These are phyloP conservation scores for Ivindomyrus marchei DNA, from an alignment of 2,113 vertebrate genomes.

Conservation along the genomic window DNA sequence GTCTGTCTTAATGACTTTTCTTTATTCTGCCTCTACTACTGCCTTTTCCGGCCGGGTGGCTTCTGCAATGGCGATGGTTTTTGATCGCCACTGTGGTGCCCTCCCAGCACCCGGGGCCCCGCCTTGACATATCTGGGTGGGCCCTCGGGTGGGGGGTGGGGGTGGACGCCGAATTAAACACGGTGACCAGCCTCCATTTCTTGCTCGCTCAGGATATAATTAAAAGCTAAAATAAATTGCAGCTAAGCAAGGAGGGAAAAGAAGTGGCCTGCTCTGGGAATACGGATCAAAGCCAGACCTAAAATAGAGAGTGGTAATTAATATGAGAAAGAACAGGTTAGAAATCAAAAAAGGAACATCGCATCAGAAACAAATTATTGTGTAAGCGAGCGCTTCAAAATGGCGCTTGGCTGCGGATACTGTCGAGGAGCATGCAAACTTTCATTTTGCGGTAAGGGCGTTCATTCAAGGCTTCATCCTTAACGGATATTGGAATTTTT, in stretches of 20 bases:
- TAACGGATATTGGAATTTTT: neutral
- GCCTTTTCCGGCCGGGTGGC: neutral
- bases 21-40: neutral
- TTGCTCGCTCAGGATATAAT: conserved; percentile 30
- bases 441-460: neutral
- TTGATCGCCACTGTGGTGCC: neutral
- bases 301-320: conserved; percentile 32
- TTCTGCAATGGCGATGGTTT: neutral
- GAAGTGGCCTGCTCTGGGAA: neutral
- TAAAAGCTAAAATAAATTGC: conserved; percentile 22
- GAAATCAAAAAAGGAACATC: conserved; percentile 17
- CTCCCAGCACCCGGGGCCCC: neutral
- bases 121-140: conserved; percentile 11
- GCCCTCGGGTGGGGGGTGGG: conserved; percentile 26
- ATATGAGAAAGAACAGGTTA: conserved; percentile 20
- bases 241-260: conserved; percentile 2
- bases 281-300: conserved; percentile 29
- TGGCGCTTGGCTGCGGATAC: neutral
- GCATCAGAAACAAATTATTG: conserved; percentile 11
- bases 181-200: conserved; percentile 16
- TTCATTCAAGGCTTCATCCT: neutral
- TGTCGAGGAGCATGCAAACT: neutral
- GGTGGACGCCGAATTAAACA: conserved; percentile 40
- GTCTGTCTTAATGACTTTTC: neutral
- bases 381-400: conserved; percentile 15